phyloP scores from a whole-genome alignment of 2,888 invertebrate genomes.

The Idaea aversata region DNA sequence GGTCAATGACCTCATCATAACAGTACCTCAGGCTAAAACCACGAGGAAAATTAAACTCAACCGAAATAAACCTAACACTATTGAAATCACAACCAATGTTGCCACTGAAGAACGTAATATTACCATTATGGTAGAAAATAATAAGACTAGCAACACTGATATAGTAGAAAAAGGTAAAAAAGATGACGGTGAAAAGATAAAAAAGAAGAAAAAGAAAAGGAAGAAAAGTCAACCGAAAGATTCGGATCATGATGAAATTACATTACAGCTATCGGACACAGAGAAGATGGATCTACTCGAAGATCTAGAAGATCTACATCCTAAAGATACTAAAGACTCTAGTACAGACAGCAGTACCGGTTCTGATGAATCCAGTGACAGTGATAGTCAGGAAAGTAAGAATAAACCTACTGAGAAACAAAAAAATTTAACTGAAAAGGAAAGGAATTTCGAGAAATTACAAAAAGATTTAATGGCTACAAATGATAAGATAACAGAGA shows the following conservation, averaged over 20 bases:
- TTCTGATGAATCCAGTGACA: constrained; percentile 26
- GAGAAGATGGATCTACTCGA: constrained; percentile 75
- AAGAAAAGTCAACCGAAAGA: constrained; percentile 49
- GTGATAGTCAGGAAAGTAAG: constrained; percentile 9
- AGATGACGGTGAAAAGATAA: constrained; percentile 35
- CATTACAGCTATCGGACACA: constrained; percentile 68
- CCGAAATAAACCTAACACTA: constrained; percentile 40
- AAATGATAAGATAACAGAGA: constrained; percentile 1
- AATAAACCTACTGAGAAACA: constrained; percentile 7
- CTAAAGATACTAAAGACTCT: constrained; percentile 39
- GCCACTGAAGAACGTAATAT: constrained; percentile 7
- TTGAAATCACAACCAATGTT: constrained; percentile 12
- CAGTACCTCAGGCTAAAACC: constrained; percentile 56
- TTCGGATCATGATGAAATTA: constrained; percentile 71
- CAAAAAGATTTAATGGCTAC: constrained; percentile 3
- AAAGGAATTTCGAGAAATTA: background rate
- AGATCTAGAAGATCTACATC: constrained; percentile 48
- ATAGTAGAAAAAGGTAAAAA: constrained; percentile 9
- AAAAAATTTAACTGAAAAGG: background rate
- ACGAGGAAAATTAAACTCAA: constrained; percentile 67
- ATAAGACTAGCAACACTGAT: constrained; percentile 14
- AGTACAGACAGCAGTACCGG: constrained; percentile 35
- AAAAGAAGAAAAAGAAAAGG: constrained; percentile 57
- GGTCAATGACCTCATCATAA: constrained; percentile 57
- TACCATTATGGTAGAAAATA: constrained; percentile 26